Base-by-base conservation (phyloP, 2,113 vertebrate genomes). In the Falcunculus frontatus region DNA sequence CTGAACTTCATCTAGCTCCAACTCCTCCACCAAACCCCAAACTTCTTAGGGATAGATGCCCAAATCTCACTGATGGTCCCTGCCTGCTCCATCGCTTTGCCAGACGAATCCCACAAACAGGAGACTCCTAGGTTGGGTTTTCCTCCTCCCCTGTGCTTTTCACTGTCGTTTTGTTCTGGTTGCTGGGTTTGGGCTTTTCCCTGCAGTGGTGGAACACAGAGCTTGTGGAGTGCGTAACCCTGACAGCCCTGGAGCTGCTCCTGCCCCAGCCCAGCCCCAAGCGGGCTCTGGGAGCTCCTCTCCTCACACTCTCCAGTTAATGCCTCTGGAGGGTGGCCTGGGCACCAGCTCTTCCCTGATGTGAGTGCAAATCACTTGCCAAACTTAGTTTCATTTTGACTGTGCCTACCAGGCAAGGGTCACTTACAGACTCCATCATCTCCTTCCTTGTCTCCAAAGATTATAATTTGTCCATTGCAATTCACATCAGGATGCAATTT, bases 401-500 rank as follows among this genome's bases (percentile, higher is more conserved):
- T 74, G 80, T 47, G 84, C 93, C 96, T 96, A 88, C 77, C 73
- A 96, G 78, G 90, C 91, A 97, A 97, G 91, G 91, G 95, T 95
- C 95, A 91, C 91, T 96, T 83, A 90, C 64, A 95, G 84, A 52
- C 82, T 94, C 90, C 72, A 83, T 88, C 79, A 64, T 35, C 87
- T 63, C 93, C 78, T 57, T 10, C 49, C 95, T 68, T 93, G 93
- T 95, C 95, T 96, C 73, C 37, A 42, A 89, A 84, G 86, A 96
- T 96, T 94, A 73, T 92, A 92, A 97, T 95, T 95, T 87, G 76
- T 75, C 93, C 83, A 87, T 90, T 92, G 90, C 84, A 90, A 96
- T 94, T 96, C 96, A 96, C 90, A 95, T 94, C 96, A 97, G 93
- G 92, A 96, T 95, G 95, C 93, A 94, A 96, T 93, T 84, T 96